These are phyloP conservation scores for Fulica atra DNA, from an alignment of 2,113 vertebrate genomes.

Conservation along the genomic window DNA sequence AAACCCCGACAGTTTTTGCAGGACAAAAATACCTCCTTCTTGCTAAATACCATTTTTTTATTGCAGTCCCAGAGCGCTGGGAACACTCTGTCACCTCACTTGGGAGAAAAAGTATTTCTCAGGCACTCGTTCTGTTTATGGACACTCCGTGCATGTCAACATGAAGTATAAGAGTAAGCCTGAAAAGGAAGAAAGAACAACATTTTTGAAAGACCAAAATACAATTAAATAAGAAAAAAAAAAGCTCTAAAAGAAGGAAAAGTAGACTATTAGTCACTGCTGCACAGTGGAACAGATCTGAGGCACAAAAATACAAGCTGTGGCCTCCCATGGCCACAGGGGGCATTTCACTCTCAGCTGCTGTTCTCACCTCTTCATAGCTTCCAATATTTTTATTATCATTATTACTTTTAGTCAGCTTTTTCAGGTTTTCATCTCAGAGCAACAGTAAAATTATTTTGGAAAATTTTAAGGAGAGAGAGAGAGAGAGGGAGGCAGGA, in stretches of 20 bases:
- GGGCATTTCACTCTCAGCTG: not conserved
- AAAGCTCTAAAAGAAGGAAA: not conserved
- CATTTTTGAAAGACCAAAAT: not conserved
- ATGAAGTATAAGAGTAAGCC: not conserved
- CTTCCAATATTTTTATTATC: not conserved
- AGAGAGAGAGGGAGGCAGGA: not conserved
- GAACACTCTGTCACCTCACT: conserved; percentile 1
- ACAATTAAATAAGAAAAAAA: not conserved
- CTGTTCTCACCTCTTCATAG: not conserved
- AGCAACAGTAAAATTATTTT: not conserved
- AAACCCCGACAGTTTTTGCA: not conserved
- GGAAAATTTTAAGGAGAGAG: not conserved
- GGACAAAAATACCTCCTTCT: not conserved
- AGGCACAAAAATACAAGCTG: not conserved
- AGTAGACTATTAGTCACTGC: not conserved
- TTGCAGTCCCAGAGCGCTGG: not conserved
- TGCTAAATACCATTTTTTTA: not conserved
- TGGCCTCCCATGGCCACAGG: not conserved
- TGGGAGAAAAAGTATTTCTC: not conserved
- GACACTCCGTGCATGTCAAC: not conserved
- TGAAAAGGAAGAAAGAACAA: not conserved
- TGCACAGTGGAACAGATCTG: not conserved
- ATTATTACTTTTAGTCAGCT: not conserved
- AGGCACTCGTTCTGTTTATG: not conserved
- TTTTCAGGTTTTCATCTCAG: not conserved